Base-by-base conservation (phyloP, 2,113 vertebrate species). In the Emydura subglobosa region DNA sequence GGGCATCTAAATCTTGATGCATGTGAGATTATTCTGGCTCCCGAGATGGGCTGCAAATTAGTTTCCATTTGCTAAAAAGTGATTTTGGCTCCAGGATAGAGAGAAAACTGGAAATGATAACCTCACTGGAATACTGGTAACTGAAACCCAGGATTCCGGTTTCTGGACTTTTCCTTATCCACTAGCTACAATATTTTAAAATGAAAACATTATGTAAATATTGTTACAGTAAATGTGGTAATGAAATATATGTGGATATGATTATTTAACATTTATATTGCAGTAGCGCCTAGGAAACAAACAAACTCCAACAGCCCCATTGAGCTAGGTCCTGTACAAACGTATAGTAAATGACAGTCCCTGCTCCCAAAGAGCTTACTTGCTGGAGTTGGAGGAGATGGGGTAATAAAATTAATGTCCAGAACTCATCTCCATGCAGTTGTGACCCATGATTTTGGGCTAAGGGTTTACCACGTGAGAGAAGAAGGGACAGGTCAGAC, bases 11-110 rank as follows among this genome's bases (percentile, higher is more conserved):
- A 24, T 76, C 89, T 5, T 78, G 16, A 82, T 21, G 47, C n/a
- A 10, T 86, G 3, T 59, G 91, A 88, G 42, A 90, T 10, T n/a
- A 44, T 9, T 80, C 42, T 90, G 53, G n/a, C 24, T 88, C n/a
- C 19, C 79, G 68, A 54, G 29, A 68, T 21, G 81, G 91, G 49
- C 17, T 44, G 79, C 21, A 50, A 93, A 82, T 90, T n/a, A 59
- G 34, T 51, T 84, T 54, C 16, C 44, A 51, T 49, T 16, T 86
- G 19, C 49, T 90, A 76, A 59, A 91, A 95, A 82, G 11, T 80
- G 89, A 91, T 59, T 24, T 88, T 88, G 4, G 83, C 29, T 74
- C 95, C 3, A 93, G 39, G 93, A 89, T 0, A 92, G 47, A 88
- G 2, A 7, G 1, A 34, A 34, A 59, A 82, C 19, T 76, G 42